Conservation (phyloP, 2,797 vertebrate genomes). For the Lithobates pipiens region DNA sequence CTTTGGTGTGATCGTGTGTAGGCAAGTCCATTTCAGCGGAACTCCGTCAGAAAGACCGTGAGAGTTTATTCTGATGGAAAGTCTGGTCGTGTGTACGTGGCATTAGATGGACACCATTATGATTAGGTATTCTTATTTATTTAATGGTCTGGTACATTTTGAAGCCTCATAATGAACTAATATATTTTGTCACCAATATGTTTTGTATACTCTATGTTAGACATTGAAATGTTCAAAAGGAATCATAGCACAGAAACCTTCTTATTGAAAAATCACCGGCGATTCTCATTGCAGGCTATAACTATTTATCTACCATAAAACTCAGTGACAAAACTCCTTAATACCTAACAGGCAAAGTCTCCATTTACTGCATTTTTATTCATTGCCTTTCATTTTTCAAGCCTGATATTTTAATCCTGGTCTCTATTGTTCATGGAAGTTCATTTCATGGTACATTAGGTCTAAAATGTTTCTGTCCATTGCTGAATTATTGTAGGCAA, state of each 20-base stretch:
- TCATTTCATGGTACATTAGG: slow-evolving; percentile 53
- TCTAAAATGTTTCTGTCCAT: slow-evolving; percentile 21
- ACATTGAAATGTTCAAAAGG: neutral
- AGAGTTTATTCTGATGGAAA: no score
- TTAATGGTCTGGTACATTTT: no score
- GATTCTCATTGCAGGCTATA: neutral
- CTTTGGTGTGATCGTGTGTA: no score
- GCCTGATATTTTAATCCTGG: slow-evolving; percentile 29
- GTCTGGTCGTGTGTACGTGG: no score
- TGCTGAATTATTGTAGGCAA: slow-evolving; percentile 28
- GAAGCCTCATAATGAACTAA: no score
- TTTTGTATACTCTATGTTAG: neutral
- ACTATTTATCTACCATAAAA: neutral
- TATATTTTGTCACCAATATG: neutral
- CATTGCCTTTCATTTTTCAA: slow-evolving; percentile 16
- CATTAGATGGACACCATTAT: no score
- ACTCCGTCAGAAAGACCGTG: no score
- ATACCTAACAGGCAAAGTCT: neutral
- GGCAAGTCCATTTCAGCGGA: no score
- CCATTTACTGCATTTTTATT: slow-evolving; percentile 16
- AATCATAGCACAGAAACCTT: neutral
- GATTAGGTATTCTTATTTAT: no score
- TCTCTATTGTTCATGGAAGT: slow-evolving; percentile 15
- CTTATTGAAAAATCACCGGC: neutral
- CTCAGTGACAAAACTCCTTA: slow-evolving; percentile 1